These are phyloP conservation scores for Nebria salina DNA, from an alignment of 2,888 invertebrate genomes.

Conservation along the genomic window DNA sequence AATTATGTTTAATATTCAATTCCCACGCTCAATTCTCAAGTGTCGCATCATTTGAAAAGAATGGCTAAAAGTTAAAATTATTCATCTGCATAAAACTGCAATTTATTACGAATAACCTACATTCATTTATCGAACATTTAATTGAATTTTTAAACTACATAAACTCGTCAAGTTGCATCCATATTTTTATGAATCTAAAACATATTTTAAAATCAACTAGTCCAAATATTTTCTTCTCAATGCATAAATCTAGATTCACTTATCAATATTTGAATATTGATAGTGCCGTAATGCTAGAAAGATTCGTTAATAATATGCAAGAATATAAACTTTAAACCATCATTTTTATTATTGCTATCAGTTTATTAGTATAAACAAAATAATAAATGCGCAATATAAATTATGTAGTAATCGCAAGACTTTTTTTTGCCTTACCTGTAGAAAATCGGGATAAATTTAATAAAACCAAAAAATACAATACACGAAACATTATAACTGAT, in stretches of 20 bases:
- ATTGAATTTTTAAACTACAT: too few species aligned
- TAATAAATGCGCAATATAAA: background rate
- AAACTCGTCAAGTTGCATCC: too few species aligned
- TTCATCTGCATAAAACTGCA: too few species aligned
- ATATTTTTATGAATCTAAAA: too few species aligned
- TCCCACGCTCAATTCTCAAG: too few species aligned
- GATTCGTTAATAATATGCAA: background rate
- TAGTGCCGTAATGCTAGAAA: background rate
- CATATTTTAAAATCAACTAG: too few species aligned
- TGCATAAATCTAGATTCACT: constrained; percentile 5
- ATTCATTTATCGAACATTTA: too few species aligned
- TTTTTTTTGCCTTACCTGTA: background rate
- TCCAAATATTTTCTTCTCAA: background rate
- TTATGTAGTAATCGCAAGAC: too few species aligned
- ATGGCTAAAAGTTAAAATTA: too few species aligned
- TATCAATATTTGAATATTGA: constrained; percentile 38
- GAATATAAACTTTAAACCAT: background rate
- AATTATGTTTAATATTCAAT: too few species aligned
- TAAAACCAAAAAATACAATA: background rate
- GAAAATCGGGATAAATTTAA: background rate
- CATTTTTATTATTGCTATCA: background rate
- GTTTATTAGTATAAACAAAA: background rate
- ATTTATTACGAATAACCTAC: too few species aligned
- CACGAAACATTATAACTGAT: background rate
- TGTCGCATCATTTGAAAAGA: too few species aligned